Conservation (phyloP, 1,140 invertebrate genomes). For the Lethrus apterus region DNA sequence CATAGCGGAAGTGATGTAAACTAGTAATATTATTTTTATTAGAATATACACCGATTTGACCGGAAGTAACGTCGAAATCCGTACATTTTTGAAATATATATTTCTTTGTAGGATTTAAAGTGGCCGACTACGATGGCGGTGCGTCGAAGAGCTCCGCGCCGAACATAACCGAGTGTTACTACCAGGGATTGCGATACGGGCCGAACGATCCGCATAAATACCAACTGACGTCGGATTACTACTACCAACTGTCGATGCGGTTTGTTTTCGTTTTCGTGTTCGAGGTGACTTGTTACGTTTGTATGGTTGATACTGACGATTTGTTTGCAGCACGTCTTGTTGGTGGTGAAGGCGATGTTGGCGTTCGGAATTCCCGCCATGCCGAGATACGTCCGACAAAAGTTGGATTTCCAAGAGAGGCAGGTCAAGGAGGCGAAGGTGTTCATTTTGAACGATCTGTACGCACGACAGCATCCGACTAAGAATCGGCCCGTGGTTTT, state of each 20-base stretch:
- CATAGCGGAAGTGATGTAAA: background rate
- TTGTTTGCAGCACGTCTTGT: slow-evolving; percentile 4
- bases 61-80: no score
- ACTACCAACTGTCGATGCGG: slow-evolving; percentile 3
- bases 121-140: background rate
- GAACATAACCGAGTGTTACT: slow-evolving; percentile 12
- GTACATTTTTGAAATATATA: no score
- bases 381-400: background rate
- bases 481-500: no score
- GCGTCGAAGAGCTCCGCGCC: background rate
- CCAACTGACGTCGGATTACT: slow-evolving; percentile 5
- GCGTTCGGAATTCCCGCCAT: background rate
- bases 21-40: background rate
- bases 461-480: no score
- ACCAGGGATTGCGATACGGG: slow-evolving; percentile 9
- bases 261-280: slow-evolving; percentile 7
- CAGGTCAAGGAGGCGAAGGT: background rate
- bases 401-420: background rate
- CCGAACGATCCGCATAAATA: slow-evolving; percentile 11
- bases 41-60: no score
- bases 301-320: background rate
- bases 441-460: background rate
- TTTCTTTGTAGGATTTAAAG: background rate
- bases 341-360: background rate
- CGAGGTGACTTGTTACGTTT: no score